A percentile compares a stretch with the other conserved stretches of the same genome.
These are phyloP conservation scores for Perodicticus potto DNA, from an alignment of 2,797 vertebrate genomes.

Conservation along the genomic window DNA sequence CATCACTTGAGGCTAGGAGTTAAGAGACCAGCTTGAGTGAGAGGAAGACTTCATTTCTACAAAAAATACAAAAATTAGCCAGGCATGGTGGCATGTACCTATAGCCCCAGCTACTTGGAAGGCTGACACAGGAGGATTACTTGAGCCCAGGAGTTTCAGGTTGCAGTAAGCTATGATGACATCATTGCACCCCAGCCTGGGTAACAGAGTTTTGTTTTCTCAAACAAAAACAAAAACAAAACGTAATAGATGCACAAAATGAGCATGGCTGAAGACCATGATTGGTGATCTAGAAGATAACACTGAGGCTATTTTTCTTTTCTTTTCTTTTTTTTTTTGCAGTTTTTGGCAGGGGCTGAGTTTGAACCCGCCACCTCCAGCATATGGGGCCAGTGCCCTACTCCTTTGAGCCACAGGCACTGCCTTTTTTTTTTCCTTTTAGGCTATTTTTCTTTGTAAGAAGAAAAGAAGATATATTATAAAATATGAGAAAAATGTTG, in stretches of 20 bases:
- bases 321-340: too few species aligned
- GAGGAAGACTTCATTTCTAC: background rate
- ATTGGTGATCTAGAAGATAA: background rate
- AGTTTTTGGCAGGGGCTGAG: too few species aligned
- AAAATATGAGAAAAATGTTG: background rate
- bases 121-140: too few species aligned
- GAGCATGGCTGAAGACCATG: background rate
- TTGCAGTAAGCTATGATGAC: background rate
- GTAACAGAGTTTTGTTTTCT: too few species aligned
- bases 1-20: background rate
- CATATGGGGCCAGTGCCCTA: too few species aligned
- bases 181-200: background rate
- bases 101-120: too few species aligned
- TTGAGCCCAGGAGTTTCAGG: background rate
- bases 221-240: background rate
- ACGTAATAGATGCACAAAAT: background rate
- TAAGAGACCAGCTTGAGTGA: background rate
- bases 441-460: too few species aligned
- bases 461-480: background rate
- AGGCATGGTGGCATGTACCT: too few species aligned
- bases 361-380: too few species aligned
- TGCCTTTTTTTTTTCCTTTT: too few species aligned
- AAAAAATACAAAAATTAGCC: too few species aligned
- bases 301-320: background rate
- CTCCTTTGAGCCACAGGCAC: too few species aligned